Evolutionary conservation across 1,140 invertebrate genomes (phyloP).

Genomic region (Ephestia elutella): DNA sequence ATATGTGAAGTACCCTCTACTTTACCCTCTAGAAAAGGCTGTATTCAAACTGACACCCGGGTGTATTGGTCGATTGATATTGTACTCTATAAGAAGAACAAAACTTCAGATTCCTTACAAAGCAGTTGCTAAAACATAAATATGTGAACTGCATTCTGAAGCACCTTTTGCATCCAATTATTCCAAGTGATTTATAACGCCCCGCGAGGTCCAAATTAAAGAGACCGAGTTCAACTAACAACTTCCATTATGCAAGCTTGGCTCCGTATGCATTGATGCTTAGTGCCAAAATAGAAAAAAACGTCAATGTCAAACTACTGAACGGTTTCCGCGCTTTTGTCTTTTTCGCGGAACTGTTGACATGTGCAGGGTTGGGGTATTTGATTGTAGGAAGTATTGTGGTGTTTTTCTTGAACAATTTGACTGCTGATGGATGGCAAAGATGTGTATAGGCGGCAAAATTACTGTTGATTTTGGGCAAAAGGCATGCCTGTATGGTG

Average conservation of each 20-base stretch:
- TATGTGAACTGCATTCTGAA: background rate
- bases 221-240: background rate
- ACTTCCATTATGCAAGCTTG: constrained; percentile 9
- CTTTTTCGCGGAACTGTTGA: constrained; percentile 4
- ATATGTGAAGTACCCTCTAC: no score
- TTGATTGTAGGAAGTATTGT: background rate
- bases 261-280: background rate
- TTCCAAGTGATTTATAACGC: background rate
- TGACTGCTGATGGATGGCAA: background rate
- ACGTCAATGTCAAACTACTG: background rate
- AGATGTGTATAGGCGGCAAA: background rate
- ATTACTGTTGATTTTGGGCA: background rate
- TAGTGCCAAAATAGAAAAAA: background rate
- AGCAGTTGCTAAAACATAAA: background rate
- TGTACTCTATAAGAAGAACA: no score
- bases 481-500: background rate
- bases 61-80: no score
- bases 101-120: no score
- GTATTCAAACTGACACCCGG: no score
- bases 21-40: no score
- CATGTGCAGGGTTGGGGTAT: background rate
- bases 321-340: constrained; percentile 9
- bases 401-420: background rate
- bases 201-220: constrained; percentile 2
- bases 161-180: background rate